Evolutionary conservation across 53 echinoderm and acorn worm species (phyloP).

Genomic region (Crossaster papposus): DNA sequence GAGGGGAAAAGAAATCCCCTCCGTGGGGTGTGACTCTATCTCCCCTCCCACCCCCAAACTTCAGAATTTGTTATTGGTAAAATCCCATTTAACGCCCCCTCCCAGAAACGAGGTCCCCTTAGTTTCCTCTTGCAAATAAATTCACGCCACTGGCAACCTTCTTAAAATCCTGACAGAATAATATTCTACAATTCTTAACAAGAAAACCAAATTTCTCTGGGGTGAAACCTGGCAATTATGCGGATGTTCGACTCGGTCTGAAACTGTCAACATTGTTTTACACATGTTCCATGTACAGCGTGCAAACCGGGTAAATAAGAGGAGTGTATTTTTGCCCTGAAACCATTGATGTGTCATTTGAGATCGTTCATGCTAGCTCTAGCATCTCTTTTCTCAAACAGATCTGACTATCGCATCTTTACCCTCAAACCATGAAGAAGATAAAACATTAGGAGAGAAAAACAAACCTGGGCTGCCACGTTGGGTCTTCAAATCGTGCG

Average conservation of each 20-base stretch:
- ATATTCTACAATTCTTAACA: no score
- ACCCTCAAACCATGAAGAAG: background rate
- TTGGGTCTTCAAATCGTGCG: background rate
- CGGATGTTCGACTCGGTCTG: background rate
- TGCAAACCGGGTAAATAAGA: background rate
- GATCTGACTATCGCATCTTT: constrained; percentile 15
- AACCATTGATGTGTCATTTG: constrained; percentile 15
- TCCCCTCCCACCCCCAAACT: no score
- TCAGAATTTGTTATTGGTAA: no score
- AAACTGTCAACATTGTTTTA: background rate
- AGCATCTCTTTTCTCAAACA: background rate
- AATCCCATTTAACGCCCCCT: no score
- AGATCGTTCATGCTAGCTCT: background rate
- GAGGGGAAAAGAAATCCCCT: no score
- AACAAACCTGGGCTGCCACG: background rate
- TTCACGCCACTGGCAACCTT: no score
- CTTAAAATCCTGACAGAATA: no score
- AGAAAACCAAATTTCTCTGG: no score
- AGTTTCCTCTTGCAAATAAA: no score
- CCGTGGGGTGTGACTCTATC: no score
- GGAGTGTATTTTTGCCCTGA: constrained; percentile 14
- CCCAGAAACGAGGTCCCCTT: no score
- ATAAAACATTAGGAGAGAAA: background rate
- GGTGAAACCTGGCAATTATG: no score
- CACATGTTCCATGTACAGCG: background rate